Percentiles rank a stretch among this genome's conserved stretches.
phyloP scores from a whole-genome alignment of 30 jellyfish, hydroid and myxozoan species.

The Phacellophora camtschatica region DNA sequence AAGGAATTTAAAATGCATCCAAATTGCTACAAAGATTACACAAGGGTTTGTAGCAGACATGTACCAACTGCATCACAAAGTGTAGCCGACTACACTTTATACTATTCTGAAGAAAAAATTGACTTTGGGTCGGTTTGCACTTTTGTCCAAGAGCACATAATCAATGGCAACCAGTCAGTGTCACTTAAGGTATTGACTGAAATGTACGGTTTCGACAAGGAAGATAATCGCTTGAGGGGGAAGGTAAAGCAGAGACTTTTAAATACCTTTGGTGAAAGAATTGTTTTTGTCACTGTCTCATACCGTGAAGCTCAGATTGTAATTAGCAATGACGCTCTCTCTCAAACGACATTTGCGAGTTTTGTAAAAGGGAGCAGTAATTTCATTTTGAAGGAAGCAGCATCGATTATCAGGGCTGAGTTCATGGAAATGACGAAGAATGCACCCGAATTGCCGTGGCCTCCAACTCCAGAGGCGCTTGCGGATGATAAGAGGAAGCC shows the following conservation, averaged over 20 bases:
- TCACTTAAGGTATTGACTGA: conserved; percentile 19
- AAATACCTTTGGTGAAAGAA: conserved; percentile 5
- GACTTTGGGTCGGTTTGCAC: conserved; percentile 24
- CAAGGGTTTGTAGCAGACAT: no score
- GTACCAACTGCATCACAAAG: no score
- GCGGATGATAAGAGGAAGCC: conserved; percentile 7
- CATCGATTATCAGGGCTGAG: conserved; percentile 6
- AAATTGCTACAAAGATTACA: no score
- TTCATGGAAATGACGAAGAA: not conserved
- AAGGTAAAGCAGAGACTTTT: conserved; percentile 15
- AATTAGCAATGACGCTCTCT: not conserved
- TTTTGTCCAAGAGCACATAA: conserved; percentile 8
- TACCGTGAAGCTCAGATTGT: conserved; percentile 31
- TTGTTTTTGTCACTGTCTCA: conserved; percentile 2
- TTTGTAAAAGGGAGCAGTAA: not conserved
- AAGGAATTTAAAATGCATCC: not conserved
- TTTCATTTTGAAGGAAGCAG: conserved; percentile 31
- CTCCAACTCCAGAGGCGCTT: conserved; percentile 36
- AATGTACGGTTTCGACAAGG: conserved; percentile 30
- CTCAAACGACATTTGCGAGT: not conserved
- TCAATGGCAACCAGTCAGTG: conserved; percentile 23
- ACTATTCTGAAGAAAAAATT: not conserved
- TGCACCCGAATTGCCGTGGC: conserved; percentile 10
- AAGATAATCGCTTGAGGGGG: conserved; percentile 1
- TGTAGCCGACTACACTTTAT: no score